These are phyloP conservation scores for Oncopodura yosiiana DNA, from an alignment of 1,140 invertebrate species.

Conservation along the genomic window DNA sequence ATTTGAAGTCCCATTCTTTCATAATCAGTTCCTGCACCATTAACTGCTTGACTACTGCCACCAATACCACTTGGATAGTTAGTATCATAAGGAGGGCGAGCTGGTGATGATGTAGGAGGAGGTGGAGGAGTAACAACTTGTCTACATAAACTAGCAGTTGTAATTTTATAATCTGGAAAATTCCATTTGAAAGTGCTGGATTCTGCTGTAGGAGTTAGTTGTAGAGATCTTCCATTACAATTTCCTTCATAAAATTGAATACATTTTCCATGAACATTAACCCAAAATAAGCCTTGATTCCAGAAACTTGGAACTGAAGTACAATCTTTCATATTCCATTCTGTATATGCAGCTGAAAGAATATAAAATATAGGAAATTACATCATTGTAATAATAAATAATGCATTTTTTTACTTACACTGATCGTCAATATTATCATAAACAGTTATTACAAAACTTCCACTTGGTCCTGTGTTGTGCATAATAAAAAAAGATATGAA, in stretches of 20 bases:
- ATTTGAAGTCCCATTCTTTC: slow-evolving; percentile 3
- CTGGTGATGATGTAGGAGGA: neutral
- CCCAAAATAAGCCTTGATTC: slow-evolving; percentile 10
- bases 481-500: neutral
- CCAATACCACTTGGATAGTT: neutral
- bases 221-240: slow-evolving; percentile 17
- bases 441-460: slow-evolving; percentile 8
- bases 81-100: neutral
- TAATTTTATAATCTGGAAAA: slow-evolving; percentile 15
- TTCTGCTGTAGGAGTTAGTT: slow-evolving; percentile 1
- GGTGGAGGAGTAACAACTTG: no score
- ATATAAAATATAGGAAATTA: neutral
- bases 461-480: neutral
- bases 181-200: slow-evolving; percentile 13
- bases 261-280: slow-evolving; percentile 20
- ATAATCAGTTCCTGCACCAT: no score
- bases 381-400: neutral
- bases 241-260: slow-evolving; percentile 21
- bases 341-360: neutral
- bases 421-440: slow-evolving; percentile 16
- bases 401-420: neutral
- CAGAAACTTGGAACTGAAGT: slow-evolving; percentile 8
- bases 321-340: slow-evolving; percentile 22
- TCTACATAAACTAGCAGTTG: slow-evolving; percentile 19
- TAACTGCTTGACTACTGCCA: neutral